Percentiles rank a stretch among this genome's conserved stretches.
phyloP scores from a whole-genome alignment of 2,888 invertebrate species.

The Caenorhabditis doughertyi region DNA sequence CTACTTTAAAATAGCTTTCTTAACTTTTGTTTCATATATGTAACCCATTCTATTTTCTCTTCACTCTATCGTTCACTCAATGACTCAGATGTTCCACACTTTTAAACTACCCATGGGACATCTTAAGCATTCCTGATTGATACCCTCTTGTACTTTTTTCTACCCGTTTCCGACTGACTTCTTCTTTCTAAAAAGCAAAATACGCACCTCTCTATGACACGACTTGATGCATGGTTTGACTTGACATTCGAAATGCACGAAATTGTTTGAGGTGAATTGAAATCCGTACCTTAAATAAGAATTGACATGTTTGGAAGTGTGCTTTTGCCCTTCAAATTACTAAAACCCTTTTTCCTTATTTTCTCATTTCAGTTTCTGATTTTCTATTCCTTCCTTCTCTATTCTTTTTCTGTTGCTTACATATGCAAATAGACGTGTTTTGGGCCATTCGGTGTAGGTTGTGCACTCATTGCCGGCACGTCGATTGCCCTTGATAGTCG shows the following conservation, averaged over 20 bases:
- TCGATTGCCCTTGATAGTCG: slow-evolving; percentile 80
- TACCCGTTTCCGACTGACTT: neutral
- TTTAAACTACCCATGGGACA: slow-evolving; percentile 42
- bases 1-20: neutral
- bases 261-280: slow-evolving; percentile 80
- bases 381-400: slow-evolving; percentile 11
- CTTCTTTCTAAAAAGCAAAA: no score
- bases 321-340: neutral
- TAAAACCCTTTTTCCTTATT: no score
- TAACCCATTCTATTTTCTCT: neutral
- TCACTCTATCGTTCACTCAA: slow-evolving; percentile 13
- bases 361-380: slow-evolving; percentile 14
- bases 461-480: slow-evolving; percentile 76
- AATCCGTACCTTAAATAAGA: slow-evolving; percentile 70
- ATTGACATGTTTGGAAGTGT: slow-evolving; percentile 2
- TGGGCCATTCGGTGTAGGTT: slow-evolving; percentile 73
- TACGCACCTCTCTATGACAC: slow-evolving; percentile 74
- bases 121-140: slow-evolving; percentile 39
- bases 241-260: slow-evolving; percentile 81
- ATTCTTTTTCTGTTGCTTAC: slow-evolving; percentile 57
- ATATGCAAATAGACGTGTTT: slow-evolving; percentile 82
- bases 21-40: neutral
- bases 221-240: slow-evolving; percentile 78
- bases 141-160: slow-evolving; percentile 37
- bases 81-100: slow-evolving; percentile 39